phyloP scores from a whole-genome alignment of 2,888 invertebrate species.

The Cephonodes hylas region DNA sequence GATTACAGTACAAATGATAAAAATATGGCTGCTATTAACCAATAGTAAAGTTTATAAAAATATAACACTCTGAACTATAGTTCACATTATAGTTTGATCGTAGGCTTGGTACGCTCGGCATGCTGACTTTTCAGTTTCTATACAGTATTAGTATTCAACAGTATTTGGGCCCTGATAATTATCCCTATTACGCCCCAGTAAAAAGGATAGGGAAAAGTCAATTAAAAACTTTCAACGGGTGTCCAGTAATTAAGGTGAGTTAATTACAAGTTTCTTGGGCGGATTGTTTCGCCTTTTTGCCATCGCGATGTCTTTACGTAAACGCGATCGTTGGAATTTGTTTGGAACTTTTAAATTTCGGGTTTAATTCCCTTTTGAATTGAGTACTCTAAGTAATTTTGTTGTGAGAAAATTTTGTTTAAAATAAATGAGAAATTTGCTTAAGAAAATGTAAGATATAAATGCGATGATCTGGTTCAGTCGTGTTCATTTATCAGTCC shows the following conservation, averaged over 20 bases:
- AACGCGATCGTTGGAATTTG: constrained; percentile 6
- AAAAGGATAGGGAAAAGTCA: constrained; percentile 43
- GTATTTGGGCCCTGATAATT: background rate
- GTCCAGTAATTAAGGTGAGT: constrained; percentile 51
- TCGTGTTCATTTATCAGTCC: no score
- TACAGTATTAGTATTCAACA: no score
- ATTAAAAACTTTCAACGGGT: constrained; percentile 60
- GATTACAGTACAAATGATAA: no score
- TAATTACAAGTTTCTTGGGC: constrained; percentile 47
- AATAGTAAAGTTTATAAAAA: no score
- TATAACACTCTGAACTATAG: no score
- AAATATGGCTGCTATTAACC: no score
- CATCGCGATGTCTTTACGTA: constrained; percentile 7
- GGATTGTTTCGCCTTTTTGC: constrained; percentile 35
- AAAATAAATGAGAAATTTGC: no score
- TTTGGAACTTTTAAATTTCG: constrained; percentile 3
- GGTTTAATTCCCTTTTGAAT: background rate
- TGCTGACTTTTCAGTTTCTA: no score
- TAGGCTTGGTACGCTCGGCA: no score
- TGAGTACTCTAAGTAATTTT: background rate
- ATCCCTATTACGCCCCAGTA: background rate
- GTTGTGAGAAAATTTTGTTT: background rate
- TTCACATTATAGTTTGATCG: no score
- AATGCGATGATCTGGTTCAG: no score
- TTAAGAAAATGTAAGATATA: no score